These are phyloP conservation scores for Drosophila acutilabella DNA, from an alignment of 2,888 invertebrate species.

Conservation along the genomic window DNA sequence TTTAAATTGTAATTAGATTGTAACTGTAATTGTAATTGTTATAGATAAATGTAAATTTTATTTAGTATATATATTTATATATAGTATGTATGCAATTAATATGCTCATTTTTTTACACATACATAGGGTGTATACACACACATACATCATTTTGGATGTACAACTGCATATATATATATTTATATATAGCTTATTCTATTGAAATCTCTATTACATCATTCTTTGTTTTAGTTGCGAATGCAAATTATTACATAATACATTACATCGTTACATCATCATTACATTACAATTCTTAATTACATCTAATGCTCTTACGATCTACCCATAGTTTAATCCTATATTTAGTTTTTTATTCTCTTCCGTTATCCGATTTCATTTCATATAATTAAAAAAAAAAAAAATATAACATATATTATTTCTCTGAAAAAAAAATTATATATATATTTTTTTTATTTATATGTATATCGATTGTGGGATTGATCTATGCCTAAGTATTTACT, in stretches of 20 bases:
- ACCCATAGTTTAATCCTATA: constrained; percentile 13
- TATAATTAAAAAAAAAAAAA: constrained; percentile 42
- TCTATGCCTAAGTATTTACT: constrained; percentile 42
- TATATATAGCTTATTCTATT: constrained; percentile 15
- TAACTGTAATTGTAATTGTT: constrained; percentile 44
- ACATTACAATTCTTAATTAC: constrained; percentile 22
- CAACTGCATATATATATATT: constrained; percentile 6
- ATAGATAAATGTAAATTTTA: constrained; percentile 51
- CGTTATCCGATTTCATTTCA: constrained; percentile 28
- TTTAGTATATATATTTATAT: constrained; percentile 32
- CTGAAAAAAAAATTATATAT: constrained; percentile 28
- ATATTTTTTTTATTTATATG: constrained; percentile 16
- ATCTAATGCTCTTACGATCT: constrained; percentile 28
- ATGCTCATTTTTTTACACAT: constrained; percentile 36
- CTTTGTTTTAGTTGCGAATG: constrained; percentile 68
- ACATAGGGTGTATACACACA: constrained; percentile 25
- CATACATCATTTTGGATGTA: constrained; percentile 22
- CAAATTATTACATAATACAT: constrained; percentile 53
- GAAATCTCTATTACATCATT: constrained; percentile 42
- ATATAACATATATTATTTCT: not conserved
- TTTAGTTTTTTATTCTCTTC: constrained; percentile 10
- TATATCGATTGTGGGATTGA: constrained; percentile 44
- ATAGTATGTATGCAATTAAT: constrained; percentile 40
- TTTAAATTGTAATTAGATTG: constrained; percentile 50
- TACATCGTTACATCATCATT: constrained; percentile 36